These are phyloP conservation scores for Iselma pallidipennis DNA, from an alignment of 2,888 invertebrate species.

Conservation along the genomic window DNA sequence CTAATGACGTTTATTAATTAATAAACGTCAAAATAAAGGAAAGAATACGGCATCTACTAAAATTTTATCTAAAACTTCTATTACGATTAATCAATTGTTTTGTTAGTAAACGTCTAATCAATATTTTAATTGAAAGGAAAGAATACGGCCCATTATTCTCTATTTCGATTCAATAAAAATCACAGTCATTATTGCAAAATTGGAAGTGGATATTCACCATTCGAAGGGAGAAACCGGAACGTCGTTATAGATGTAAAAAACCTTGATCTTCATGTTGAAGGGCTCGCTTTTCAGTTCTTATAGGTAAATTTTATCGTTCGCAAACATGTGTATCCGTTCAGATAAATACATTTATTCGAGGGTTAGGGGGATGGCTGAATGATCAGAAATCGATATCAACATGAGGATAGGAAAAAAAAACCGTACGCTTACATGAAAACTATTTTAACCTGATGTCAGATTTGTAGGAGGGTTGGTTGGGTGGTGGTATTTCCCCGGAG, in stretches of 20 bases:
- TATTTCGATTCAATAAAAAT: not conserved
- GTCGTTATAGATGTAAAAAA: not conserved
- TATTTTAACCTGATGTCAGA: slow-evolving; percentile 49
- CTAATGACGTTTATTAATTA: no score
- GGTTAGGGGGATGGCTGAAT: slow-evolving; percentile 10
- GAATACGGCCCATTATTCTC: no score
- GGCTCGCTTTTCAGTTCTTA: not conserved
- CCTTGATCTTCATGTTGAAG: not conserved
- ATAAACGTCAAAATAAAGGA: no score
- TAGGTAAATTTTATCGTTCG: not conserved
- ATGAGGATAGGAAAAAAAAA: slow-evolving; percentile 8
- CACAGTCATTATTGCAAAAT: slow-evolving; percentile 20
- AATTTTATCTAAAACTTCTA: no score
- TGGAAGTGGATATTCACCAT: slow-evolving; percentile 38
- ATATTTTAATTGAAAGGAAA: no score
- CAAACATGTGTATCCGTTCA: slow-evolving; percentile 24
- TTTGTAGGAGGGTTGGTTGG: slow-evolving; percentile 32
- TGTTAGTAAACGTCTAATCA: no score
- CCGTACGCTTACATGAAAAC: slow-evolving; percentile 47
- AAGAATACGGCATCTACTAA: no score
- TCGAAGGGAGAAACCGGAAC: not conserved
- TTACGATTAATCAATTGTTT: no score
- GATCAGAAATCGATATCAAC: not conserved
- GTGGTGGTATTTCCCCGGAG: slow-evolving; percentile 36
- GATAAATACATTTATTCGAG: slow-evolving; percentile 24